Base-by-base conservation (phyloP, 2,797 vertebrate species). In the Labeo calbasu region DNA sequence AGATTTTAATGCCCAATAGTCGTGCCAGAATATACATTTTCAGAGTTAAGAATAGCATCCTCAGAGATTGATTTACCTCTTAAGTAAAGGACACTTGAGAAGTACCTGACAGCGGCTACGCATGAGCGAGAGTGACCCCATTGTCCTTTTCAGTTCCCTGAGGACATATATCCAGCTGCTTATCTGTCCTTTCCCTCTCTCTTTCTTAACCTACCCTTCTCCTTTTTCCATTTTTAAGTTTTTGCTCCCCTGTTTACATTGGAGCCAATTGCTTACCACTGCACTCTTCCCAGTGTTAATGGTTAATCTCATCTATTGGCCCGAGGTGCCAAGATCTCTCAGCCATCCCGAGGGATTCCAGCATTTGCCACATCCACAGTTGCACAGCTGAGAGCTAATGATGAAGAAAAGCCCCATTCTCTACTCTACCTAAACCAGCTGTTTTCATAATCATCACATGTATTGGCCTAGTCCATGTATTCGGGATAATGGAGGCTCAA, bases 221-320 rank as follows among this genome's bases (percentile, higher is more conserved):
- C 53, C 23, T 19, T 77, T 82, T 77, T 59, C 36, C 36, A 55
- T 48, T 77, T 77, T 43, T 69, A 5, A 43, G 7, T 32, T 79
- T 82, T 55, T 55, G 14, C 79, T 66, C 32, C 4, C 71, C 63
- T 77, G 77, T 80, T 68, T 86, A 61, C 10, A 55, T 70, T 63
- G 46, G 61, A 61, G 48, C 23, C 14, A 5, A 32, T 79, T 70
- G 79, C 79, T 86, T 75, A 82, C 68, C 73, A 25, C 51, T 82
- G 73, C 68, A 28, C 69, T 86, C 3, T 82, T 88, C 32, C 28
- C 53, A 55, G 75, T n/a, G 63, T 82, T 75, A 79, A 69, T 55
- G 68, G 78, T 25, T 73, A 69, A 84, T 72, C 43, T 86, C 77
- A 84, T 81, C 73, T 82, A 46, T 63, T 68, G 53, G 79, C 63